Evolutionary conservation across 2,888 invertebrate genomes (phyloP), one percentile per base, ranked within the genome.

Genomic region (Calameuta pallipes): DNA sequence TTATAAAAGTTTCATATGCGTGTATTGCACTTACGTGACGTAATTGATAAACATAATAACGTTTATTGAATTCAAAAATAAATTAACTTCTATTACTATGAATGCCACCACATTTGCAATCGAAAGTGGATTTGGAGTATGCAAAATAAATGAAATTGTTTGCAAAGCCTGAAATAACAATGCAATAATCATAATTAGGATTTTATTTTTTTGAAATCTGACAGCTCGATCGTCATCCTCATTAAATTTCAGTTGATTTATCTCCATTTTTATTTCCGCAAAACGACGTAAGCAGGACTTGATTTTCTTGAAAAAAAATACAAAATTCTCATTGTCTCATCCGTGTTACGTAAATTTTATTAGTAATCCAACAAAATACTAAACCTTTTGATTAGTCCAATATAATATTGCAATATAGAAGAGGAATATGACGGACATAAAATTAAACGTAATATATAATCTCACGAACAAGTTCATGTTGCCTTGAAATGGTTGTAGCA

Each of bases 41-140:
- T 73, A 37, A 31, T n/a, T 75, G 13, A 75, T 73, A 68, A 80
- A 78, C 0, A 74, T 74, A 30, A 71, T 41, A 68, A 80, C 81
- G 11, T 69, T 31, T 13, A 77, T 23, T 13, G 41, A 80, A 56
- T 0, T 9, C 15, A 0, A 9, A 23, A 56, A 23, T 2, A 9
- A 0, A 56, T 0, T 0, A 56, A 56, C 1, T 9, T 9, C 23
- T n/a, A n/a, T n/a, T n/a, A n/a, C n/a, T n/a, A n/a, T n/a, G n/a
- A n/a, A n/a, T n/a, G n/a, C n/a, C n/a, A n/a, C n/a, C 2, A 23
- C 9, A 6, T 1, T 41, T 6, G 0, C 1, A 23, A 41, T 23
- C 23, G 4, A 41, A 9, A 23, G 0, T 1, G 0, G 0, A 56
- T 23, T 56, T 56, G 6, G 0, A 0, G 0, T 23, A 23, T 1